A percentile compares a stretch with the other conserved stretches of the same genome.
Evolutionary conservation across 1,140 invertebrate genomes (phyloP).

Genomic region (Cryptotermes secundus): DNA sequence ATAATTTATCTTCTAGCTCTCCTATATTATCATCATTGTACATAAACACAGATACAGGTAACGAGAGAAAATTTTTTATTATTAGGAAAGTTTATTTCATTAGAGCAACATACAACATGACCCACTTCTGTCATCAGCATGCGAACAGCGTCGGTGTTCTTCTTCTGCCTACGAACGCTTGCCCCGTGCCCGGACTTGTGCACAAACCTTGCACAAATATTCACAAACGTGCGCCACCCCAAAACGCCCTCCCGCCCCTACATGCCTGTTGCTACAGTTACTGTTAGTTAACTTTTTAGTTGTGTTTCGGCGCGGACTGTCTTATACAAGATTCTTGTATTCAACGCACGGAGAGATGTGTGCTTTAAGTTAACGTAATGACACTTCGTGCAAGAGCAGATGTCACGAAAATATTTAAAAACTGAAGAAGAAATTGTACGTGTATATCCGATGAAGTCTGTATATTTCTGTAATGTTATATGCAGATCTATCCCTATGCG

Average conservation of each 20-base stretch:
- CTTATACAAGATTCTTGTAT: not conserved
- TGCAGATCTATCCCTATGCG: too few relatives aligned
- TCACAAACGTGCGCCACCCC: not conserved
- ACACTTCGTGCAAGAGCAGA: not conserved
- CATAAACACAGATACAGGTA: not conserved
- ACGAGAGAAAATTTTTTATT: not conserved
- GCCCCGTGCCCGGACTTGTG: not conserved
- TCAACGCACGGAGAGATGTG: not conserved
- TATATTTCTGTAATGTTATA: too few relatives aligned
- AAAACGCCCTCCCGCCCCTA: not conserved
- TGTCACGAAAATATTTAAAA: too few relatives aligned
- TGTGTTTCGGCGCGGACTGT: not conserved
- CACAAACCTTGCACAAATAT: not conserved
- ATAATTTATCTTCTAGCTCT: not conserved
- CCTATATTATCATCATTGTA: not conserved
- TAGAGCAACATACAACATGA: not conserved
- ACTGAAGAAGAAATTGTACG: too few relatives aligned
- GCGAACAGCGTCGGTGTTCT: not conserved
- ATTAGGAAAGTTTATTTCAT: constrained; percentile 9
- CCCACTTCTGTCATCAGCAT: not conserved
- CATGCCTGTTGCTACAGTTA: not conserved
- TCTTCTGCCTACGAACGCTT: not conserved
- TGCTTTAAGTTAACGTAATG: not conserved
- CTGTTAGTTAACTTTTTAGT: not conserved
- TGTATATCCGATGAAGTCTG: too few relatives aligned